Evolutionary conservation across 2,113 vertebrate species (phyloP).

Genomic region (Vicugna pacos): DNA sequence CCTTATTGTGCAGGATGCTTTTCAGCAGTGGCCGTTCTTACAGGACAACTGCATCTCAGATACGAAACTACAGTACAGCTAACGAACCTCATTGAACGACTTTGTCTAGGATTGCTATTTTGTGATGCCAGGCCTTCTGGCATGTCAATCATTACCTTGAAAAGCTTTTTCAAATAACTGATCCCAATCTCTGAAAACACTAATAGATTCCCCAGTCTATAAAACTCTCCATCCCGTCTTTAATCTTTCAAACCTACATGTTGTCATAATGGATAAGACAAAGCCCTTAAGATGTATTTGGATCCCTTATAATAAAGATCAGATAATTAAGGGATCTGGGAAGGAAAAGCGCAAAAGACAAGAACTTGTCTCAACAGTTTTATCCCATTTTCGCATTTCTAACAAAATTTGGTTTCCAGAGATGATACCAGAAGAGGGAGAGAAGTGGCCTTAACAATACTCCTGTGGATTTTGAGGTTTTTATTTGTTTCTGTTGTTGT

Average conservation of each 20-base stretch:
- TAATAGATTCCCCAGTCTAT: not conserved
- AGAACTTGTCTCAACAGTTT: slow-evolving; percentile 49
- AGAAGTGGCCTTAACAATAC: not conserved
- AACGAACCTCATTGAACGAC: not conserved
- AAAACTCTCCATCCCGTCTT: slow-evolving; percentile 3
- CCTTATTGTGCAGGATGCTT: not conserved
- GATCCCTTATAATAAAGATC: not conserved
- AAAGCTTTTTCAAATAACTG: not conserved
- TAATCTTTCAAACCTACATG: not conserved
- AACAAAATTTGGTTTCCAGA: slow-evolving; percentile 30
- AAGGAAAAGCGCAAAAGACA: not conserved
- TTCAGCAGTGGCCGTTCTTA: not conserved
- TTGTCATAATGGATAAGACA: not conserved
- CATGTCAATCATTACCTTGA: not conserved
- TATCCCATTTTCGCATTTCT: slow-evolving; percentile 1
- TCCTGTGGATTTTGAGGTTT: not conserved
- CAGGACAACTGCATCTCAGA: not conserved
- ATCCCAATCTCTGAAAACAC: slow-evolving; percentile 35
- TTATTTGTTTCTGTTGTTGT: not conserved
- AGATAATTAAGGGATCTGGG: not conserved
- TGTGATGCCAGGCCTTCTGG: not conserved
- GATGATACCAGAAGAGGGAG: not conserved
- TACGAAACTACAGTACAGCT: not conserved
- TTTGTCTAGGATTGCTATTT: not conserved
- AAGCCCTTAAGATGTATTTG: not conserved